Percentiles rank a stretch among this genome's conserved stretches.
phyloP scores from a whole-genome alignment of 2,888 invertebrate genomes.

The Amphipyra tragopoginis region DNA sequence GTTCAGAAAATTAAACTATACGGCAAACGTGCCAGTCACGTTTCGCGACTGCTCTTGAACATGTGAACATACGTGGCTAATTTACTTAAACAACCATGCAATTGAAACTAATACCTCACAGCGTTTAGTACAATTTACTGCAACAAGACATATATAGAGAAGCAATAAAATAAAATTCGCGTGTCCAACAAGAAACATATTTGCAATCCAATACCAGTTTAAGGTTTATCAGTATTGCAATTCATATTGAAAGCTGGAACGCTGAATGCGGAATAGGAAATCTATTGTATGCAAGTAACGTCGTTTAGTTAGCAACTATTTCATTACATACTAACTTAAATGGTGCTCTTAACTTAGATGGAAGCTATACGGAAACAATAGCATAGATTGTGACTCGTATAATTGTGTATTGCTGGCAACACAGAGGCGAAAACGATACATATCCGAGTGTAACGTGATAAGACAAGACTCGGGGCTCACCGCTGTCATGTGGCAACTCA shows the following conservation, averaged over 20 bases:
- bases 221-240: too few relatives aligned
- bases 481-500: constrained; percentile 69
- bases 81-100: constrained; percentile 33
- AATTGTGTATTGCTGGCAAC: constrained; percentile 13
- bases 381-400: not conserved
- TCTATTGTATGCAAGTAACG: constrained; percentile 37
- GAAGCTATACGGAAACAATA: constrained; percentile 37
- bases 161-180: constrained; percentile 15
- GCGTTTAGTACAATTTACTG: not conserved
- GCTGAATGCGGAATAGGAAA: constrained; percentile 48
- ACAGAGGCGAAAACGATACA: constrained; percentile 45
- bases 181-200: constrained; percentile 5
- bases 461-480: constrained; percentile 51
- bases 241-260: constrained; percentile 17
- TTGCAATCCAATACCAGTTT: not conserved
- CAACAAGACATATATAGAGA: constrained; percentile 2
- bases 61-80: constrained; percentile 61
- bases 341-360: constrained; percentile 24
- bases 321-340: constrained; percentile 31
- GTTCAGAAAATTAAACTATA: constrained; percentile 70
- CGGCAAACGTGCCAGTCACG: constrained; percentile 52
- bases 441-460: constrained; percentile 52
- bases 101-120: constrained; percentile 2
- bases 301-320: constrained; percentile 27
- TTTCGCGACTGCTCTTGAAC: constrained; percentile 53